A percentile compares a stretch with the other conserved stretches of the same genome.
Conservation (phyloP, 2,797 vertebrate species). For the Channa striata region DNA sequence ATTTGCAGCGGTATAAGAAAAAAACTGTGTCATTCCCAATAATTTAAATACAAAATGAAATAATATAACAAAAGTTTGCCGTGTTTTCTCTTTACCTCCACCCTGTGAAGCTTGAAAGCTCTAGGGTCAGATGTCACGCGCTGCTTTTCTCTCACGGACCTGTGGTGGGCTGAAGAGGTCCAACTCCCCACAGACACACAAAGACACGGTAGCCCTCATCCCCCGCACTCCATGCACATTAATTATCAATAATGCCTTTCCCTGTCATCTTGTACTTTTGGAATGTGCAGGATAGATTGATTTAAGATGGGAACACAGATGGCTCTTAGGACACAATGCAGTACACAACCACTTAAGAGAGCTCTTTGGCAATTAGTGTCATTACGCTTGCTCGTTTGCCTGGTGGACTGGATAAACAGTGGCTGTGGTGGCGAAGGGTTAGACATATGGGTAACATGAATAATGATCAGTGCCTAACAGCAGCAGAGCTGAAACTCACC, state of each 20-base stretch:
- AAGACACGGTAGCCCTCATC: slow-evolving; percentile 64
- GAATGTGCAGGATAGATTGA: slow-evolving; percentile 66
- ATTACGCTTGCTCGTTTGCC: slow-evolving; percentile 73
- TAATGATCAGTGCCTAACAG: slow-evolving; percentile 48
- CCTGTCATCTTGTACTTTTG: slow-evolving; percentile 64
- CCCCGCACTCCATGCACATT: slow-evolving; percentile 52
- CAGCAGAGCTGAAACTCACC: slow-evolving; percentile 23
- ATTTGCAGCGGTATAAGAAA: no score
- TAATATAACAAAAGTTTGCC: background rate
- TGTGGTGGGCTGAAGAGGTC: slow-evolving; percentile 28
- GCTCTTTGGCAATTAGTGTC: slow-evolving; percentile 73
- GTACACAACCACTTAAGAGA: slow-evolving; percentile 65
- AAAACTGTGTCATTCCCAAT: background rate
- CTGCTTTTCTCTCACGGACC: slow-evolving; percentile 47
- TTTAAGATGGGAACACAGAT: slow-evolving; percentile 67
- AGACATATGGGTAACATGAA: slow-evolving; percentile 64
- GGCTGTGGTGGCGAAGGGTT: slow-evolving; percentile 57
- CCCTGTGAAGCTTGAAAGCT: slow-evolving; percentile 33
- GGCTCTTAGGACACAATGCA: slow-evolving; percentile 64
- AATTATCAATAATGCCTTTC: slow-evolving; percentile 71
- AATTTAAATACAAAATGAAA: background rate
- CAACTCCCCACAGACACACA: slow-evolving; percentile 44
- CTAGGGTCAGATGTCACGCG: slow-evolving; percentile 62
- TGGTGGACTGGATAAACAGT: slow-evolving; percentile 69
- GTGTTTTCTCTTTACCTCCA: slow-evolving; percentile 20